These are phyloP conservation scores for Anser cygnoides DNA, from an alignment of 2,113 vertebrate species.

Conservation along the genomic window DNA sequence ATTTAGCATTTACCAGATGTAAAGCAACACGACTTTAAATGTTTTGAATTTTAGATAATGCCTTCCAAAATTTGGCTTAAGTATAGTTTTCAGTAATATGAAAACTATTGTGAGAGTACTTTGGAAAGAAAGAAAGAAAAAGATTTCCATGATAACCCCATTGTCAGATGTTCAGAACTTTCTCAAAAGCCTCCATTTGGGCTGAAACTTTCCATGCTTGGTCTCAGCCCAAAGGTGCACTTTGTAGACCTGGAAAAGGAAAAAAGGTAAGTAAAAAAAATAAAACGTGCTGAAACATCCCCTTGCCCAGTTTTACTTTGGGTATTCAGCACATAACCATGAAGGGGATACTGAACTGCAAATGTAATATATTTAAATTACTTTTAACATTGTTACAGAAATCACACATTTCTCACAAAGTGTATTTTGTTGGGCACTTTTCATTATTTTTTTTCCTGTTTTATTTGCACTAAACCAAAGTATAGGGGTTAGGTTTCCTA, in stretches of 20 bases:
- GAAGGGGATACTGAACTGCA: slow-evolving; percentile 40
- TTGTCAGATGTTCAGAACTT: slow-evolving; percentile 74
- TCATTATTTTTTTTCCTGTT: neutral
- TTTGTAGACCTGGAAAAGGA: slow-evolving; percentile 74
- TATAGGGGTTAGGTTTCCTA: neutral
- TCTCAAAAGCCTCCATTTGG: slow-evolving; percentile 74
- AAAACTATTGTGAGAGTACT: slow-evolving; percentile 64
- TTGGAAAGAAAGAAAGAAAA: slow-evolving; percentile 66
- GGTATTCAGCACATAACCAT: slow-evolving; percentile 66
- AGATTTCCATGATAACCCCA: slow-evolving; percentile 71
- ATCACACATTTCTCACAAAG: neutral
- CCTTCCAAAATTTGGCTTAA: slow-evolving; percentile 61
- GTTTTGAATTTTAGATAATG: slow-evolving; percentile 53
- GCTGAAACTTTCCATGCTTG: slow-evolving; percentile 74
- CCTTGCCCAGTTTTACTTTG: slow-evolving; percentile 55
- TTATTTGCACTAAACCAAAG: neutral
- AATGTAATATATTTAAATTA: slow-evolving; percentile 40
- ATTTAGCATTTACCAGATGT: neutral
- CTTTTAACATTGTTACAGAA: slow-evolving; percentile 12
- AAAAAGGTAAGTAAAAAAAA: slow-evolving; percentile 74
- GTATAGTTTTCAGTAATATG: slow-evolving; percentile 62
- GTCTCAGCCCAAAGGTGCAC: slow-evolving; percentile 73
- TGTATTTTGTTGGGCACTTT: neutral
- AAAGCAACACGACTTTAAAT: neutral
- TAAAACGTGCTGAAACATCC: slow-evolving; percentile 66